Conservation (phyloP, 2,113 vertebrate genomes). For the Centrocercus urophasianus region DNA sequence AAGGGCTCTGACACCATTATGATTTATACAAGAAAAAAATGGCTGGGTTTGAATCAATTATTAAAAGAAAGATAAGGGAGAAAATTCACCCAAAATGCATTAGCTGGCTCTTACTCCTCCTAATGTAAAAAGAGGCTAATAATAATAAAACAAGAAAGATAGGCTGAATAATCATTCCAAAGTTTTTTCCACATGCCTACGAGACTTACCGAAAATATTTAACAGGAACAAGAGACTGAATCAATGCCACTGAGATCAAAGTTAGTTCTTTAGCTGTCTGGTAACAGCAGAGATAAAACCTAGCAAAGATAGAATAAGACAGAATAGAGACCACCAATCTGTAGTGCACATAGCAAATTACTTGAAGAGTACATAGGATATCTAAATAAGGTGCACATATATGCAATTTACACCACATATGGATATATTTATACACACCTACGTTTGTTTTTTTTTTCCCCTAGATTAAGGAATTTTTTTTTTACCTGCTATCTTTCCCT, state of each 20-base stretch:
- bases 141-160: not conserved
- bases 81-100: slow-evolving; percentile 43
- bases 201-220: not conserved
- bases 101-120: slow-evolving; percentile 32
- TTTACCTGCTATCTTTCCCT: not conserved
- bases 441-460: not conserved
- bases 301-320: not conserved
- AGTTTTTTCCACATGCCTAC: not conserved
- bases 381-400: not conserved
- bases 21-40: not conserved
- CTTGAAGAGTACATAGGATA: not conserved
- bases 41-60: slow-evolving; percentile 24
- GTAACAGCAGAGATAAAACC: not conserved
- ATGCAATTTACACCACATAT: not conserved
- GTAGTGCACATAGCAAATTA: not conserved
- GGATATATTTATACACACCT: not conserved
- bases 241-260: not conserved
- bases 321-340: not conserved
- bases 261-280: not conserved
- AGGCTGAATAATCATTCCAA: not conserved
- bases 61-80: slow-evolving; percentile 27
- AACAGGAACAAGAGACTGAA: not conserved
- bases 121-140: not conserved
- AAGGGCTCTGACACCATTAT: slow-evolving; percentile 60
- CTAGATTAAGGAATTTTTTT: not conserved